Base-by-base conservation (phyloP, 2,113 vertebrate species). In the Galeopterus variegatus region DNA sequence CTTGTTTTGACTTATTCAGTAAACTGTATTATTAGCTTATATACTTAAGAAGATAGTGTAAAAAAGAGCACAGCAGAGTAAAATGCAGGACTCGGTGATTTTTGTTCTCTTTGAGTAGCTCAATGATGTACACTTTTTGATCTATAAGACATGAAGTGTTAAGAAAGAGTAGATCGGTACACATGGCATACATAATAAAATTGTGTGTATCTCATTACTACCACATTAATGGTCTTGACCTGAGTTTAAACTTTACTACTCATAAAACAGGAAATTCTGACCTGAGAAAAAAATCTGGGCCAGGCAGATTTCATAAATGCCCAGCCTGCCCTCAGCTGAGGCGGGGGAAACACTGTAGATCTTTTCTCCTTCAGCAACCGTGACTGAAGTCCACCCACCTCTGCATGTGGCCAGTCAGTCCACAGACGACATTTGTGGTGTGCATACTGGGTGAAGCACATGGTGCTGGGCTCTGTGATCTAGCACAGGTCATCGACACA, bases 241-340 rank as follows among this genome's bases (percentile, higher is more conserved):
- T 81, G 23, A 33, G 13, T 33, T 77, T 54, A 86, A 94, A 50
- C 56, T 75, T 41, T 48, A 75, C 50, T 82, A 3, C 65, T 93
- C 18, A 6, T 11, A 4, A 28, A 72, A 72, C 26, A 81, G 75
- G 90, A 77, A 93, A 56, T 36, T 93, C 60, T 82, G 54, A 83
- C 75, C 70, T 28, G n/a, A 76, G 69, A 36, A 41, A 64, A 82
- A 82, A 85, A 79, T 77, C 69, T 56, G 82, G 94, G 77, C 76
- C 89, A 67, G 62, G 21, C 36, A 18, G 5, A 45, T 81, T 54
- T 90, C 36, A 4, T 19, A 31, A 67, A 14, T 83, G 45, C 62
- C 77, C 31, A 36, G 10, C 23, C 33, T 67, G 0, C 26, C 82
- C n/a, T 88, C 11, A 64, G 0, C 41, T 8, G 41, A 62, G 33